Evolutionary conservation across 2,797 vertebrate genomes (phyloP).

Genomic region (Acanthornis magna): DNA sequence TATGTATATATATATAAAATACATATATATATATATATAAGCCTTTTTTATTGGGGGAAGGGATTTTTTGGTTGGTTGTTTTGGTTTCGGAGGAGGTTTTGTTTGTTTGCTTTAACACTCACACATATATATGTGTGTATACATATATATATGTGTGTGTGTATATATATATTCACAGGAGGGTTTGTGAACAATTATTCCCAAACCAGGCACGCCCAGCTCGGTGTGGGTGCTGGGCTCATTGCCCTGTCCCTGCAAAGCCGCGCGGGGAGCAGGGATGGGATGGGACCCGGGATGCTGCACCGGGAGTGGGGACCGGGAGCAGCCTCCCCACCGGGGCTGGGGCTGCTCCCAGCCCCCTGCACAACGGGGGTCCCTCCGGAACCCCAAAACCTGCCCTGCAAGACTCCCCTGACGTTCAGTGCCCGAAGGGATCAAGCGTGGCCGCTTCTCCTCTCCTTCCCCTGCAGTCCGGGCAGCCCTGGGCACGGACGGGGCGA

Average conservation of each 20-base stretch:
- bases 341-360: not conserved
- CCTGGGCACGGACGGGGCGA: rapidly evolving
- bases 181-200: not conserved
- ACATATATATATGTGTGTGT: too few relatives aligned
- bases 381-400: not conserved
- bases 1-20: too few relatives aligned
- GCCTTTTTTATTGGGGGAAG: rapidly evolving
- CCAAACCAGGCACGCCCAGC: not conserved
- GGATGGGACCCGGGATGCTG: not conserved
- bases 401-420: rapidly evolving
- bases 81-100: not conserved
- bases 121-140: too few relatives aligned
- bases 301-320: not conserved
- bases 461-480: not conserved
- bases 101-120: not conserved
- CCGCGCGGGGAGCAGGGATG: not conserved
- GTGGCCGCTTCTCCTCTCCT: not conserved
- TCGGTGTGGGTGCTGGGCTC: not conserved
- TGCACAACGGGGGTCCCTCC: rapidly evolving
- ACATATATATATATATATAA: too few relatives aligned
- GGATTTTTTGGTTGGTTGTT: not conserved
- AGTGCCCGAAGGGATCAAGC: rapidly evolving
- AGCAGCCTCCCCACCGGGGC: not conserved
- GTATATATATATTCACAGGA: too few relatives aligned
- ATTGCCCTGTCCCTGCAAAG: not conserved